Evolutionary conservation across 1,140 invertebrate genomes (phyloP).

Genomic region (Trichonephila clavipes): DNA sequence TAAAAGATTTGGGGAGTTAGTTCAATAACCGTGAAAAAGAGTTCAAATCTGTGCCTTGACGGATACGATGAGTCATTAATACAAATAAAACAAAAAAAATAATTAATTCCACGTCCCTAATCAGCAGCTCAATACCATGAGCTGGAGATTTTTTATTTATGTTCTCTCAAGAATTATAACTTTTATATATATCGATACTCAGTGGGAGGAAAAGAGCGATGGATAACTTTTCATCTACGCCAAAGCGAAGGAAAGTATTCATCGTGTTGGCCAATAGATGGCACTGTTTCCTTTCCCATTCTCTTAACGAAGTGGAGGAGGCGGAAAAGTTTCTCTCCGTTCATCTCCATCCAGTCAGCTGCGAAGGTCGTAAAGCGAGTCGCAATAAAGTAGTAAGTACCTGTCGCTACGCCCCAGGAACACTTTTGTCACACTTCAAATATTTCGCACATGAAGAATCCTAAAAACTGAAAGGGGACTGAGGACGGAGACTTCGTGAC

Average conservation of each 20-base stretch:
- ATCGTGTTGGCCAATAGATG: slow-evolving; percentile 42
- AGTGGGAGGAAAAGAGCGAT: too few relatives aligned
- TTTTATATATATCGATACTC: too few relatives aligned
- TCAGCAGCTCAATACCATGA: too few relatives aligned
- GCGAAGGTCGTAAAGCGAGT: slow-evolving; percentile 70
- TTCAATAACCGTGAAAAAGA: too few relatives aligned
- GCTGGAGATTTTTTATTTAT: too few relatives aligned
- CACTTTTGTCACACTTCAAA: slow-evolving; percentile 70
- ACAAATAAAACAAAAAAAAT: too few relatives aligned
- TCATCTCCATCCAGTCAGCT: slow-evolving; percentile 67
- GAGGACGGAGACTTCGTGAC: slow-evolving; percentile 55
- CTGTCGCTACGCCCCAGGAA: slow-evolving; percentile 71
- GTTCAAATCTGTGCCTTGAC: too few relatives aligned
- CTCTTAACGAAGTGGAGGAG: background rate
- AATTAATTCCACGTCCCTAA: too few relatives aligned
- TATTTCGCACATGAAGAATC: slow-evolving; percentile 70
- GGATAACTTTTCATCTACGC: background rate
- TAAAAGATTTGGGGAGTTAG: too few relatives aligned
- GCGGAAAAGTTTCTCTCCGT: background rate
- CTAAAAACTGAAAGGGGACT: slow-evolving; percentile 28
- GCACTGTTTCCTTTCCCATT: slow-evolving; percentile 17
- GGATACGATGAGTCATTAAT: too few relatives aligned
- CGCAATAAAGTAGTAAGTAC: slow-evolving; percentile 73
- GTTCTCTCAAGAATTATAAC: too few relatives aligned
- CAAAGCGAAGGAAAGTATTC: background rate